Percentiles rank a stretch among this genome's conserved stretches.
These are phyloP conservation scores for Epinephelus awoara DNA, from an alignment of 2,797 vertebrate genomes.

Conservation along the genomic window DNA sequence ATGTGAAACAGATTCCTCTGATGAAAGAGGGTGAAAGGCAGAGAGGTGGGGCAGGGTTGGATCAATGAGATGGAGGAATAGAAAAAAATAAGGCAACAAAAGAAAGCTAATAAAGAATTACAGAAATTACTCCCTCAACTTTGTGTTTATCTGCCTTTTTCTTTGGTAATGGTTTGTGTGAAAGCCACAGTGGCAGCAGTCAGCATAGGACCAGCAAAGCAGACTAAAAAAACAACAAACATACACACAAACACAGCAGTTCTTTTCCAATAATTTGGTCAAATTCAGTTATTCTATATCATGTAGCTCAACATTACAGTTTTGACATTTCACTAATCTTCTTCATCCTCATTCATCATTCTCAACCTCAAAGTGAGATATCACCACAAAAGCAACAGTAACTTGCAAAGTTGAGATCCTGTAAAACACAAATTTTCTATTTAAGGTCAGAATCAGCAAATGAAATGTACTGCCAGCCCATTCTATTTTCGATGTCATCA, in stretches of 20 bases:
- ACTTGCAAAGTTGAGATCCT: conserved; percentile 6
- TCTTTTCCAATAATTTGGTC: conserved; percentile 7
- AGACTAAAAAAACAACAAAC: not conserved
- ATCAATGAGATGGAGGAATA: conserved; percentile 36
- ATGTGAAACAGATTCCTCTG: conserved; percentile 49
- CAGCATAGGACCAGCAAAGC: not conserved
- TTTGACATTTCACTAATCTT: conserved; percentile 17
- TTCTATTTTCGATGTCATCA: too few relatives aligned
- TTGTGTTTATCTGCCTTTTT: conserved; percentile 12
- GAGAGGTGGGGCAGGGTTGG: conserved; percentile 9
- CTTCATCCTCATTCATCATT: conserved; percentile 26
- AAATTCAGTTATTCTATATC: conserved; percentile 4
- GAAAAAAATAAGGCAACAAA: conserved; percentile 43
- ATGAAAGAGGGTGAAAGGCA: conserved; percentile 55
- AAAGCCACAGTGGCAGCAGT: conserved; percentile 1
- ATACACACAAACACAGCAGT: not conserved
- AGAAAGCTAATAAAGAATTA: conserved; percentile 19
- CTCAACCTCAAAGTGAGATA: conserved; percentile 28
- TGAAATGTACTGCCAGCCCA: not conserved
- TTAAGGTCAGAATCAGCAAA: conserved; percentile 20
- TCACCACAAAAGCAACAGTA: conserved; percentile 23
- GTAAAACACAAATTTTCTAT: conserved; percentile 14
- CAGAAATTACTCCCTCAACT: conserved; percentile 15
- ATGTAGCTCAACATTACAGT: not conserved
- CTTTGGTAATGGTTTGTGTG: not conserved